phyloP scores from a whole-genome alignment of 2,888 invertebrate species.

The Neoascia interrupta region DNA sequence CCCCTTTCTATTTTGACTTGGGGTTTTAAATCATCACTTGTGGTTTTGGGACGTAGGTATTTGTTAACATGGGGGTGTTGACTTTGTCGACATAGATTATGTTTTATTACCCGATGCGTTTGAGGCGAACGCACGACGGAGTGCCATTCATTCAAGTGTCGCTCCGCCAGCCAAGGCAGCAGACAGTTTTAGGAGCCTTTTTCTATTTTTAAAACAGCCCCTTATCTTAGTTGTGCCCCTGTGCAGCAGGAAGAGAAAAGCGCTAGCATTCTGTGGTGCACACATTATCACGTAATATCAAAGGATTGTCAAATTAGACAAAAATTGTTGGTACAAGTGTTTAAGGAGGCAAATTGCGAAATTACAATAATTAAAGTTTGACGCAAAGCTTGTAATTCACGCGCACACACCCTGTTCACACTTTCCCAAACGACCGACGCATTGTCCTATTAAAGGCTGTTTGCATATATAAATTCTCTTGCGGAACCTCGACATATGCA shows the following conservation, averaged over 20 bases:
- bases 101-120: constrained; percentile 59
- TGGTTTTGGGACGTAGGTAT: constrained; percentile 66
- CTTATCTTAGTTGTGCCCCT: too few species aligned
- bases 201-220: constrained; percentile 47
- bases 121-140: constrained; percentile 12
- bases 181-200: constrained; percentile 30
- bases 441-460: constrained; percentile 63
- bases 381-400: constrained; percentile 76
- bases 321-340: background rate
- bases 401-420: constrained; percentile 70
- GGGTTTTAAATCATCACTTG: constrained; percentile 67
- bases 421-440: constrained; percentile 62
- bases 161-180: too few species aligned
- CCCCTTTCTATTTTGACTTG: constrained; percentile 53
- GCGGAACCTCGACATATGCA: constrained; percentile 38
- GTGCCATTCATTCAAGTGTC: constrained; percentile 24
- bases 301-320: constrained; percentile 1
- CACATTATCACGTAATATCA: background rate
- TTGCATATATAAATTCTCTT: constrained; percentile 66
- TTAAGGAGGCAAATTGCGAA: constrained; percentile 54
- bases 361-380: constrained; percentile 79
- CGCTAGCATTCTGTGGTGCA: too few species aligned
- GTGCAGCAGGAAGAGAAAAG: background rate
- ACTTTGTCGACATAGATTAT: constrained; percentile 66
- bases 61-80: constrained; percentile 69